phyloP scores from a whole-genome alignment of 2,113 vertebrate genomes.

The Gila orcuttii region DNA sequence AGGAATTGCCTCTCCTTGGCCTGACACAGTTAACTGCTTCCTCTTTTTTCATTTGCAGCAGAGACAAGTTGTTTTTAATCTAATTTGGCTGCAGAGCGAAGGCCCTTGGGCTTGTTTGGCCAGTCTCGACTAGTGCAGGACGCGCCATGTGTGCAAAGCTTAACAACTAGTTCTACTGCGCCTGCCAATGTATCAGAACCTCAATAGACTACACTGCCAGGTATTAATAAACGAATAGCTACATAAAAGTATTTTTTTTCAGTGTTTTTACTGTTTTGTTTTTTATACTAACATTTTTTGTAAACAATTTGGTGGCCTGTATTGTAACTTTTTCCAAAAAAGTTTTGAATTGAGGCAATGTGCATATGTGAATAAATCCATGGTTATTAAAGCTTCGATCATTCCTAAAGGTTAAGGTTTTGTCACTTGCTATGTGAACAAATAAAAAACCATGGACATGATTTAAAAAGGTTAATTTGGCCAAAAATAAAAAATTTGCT shows the following conservation, averaged over 20 bases:
- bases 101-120: constrained; percentile 60
- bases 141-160: constrained; percentile 41
- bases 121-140: constrained; percentile 51
- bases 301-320: neutral
- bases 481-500: too few species aligned
- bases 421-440: too few species aligned
- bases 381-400: too few species aligned
- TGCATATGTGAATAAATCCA: too few species aligned
- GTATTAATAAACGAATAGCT: neutral
- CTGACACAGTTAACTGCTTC: constrained; percentile 72
- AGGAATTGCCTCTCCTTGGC: constrained; percentile 57
- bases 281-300: neutral
- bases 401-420: too few species aligned
- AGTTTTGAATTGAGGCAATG: too few species aligned
- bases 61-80: constrained; percentile 69
- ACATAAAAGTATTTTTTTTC: neutral
- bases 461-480: too few species aligned
- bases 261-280: neutral
- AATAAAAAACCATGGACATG: too few species aligned
- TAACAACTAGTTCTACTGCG: constrained; percentile 27
- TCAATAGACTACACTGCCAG: constrained; percentile 26
- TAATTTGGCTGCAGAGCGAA: constrained; percentile 68
- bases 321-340: neutral
- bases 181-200: constrained; percentile 28
- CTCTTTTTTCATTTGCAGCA: constrained; percentile 68